Conservation (phyloP, 2,113 vertebrate genomes). For the Felis catus region F.catus_Fca126_mat1.0 CM031417.1:22331001-22331500, state of each 20-base stretch:
- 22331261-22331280: background rate
- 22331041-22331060: background rate
- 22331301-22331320: background rate
- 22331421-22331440: too few relatives aligned
- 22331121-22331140: background rate
- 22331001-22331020: background rate
- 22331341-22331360: background rate
- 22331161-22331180: background rate
- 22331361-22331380: background rate
- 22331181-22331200: background rate
- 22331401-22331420: background rate
- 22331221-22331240: background rate
- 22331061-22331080: background rate
- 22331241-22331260: background rate
- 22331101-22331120: background rate
- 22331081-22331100: background rate
- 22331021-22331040: background rate
- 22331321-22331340: background rate
- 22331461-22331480: background rate
- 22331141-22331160: background rate
- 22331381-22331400: background rate
- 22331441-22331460: background rate
- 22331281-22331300: background rate
- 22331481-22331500: background rate
- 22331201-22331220: background rate